Percentiles rank a stretch among this genome's conserved stretches.
Evolutionary conservation across 30 jellyfish, hydroid and myxozoan species (phyloP).

Genomic region (Hydractinia echinata): DNA sequence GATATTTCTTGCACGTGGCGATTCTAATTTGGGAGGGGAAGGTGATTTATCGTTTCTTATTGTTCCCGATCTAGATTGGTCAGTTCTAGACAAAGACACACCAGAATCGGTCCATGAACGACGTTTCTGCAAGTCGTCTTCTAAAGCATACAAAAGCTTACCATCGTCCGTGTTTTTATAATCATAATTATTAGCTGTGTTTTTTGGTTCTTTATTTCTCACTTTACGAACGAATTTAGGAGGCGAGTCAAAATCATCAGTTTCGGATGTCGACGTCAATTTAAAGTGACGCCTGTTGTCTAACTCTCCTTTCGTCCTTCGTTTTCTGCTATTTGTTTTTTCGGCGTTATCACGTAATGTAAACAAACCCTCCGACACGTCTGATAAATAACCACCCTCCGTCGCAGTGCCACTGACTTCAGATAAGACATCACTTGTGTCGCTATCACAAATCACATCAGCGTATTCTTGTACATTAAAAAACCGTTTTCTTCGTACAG

Average conservation of each 20-base stretch:
- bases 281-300: background rate
- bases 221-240: background rate
- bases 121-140: background rate
- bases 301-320: background rate
- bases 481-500: background rate
- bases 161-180: background rate
- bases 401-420: background rate
- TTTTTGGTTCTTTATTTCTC: too few relatives aligned
- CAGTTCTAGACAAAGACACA: slow-evolving; percentile 17
- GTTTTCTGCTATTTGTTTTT: background rate
- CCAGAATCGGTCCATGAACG: slow-evolving; percentile 24
- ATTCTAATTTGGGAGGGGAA: too few relatives aligned
- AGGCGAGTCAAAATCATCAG: background rate
- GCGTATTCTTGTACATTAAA: background rate
- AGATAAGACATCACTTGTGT: background rate
- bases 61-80: slow-evolving; percentile 26
- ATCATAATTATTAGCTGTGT: background rate
- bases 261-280: background rate
- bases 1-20: too few relatives aligned
- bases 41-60: background rate
- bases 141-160: background rate
- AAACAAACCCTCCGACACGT: background rate
- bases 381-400: slow-evolving; percentile 3
- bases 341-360: background rate
- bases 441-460: background rate